phyloP scores from a whole-genome alignment of 1,140 invertebrate genomes.

The Vanessa atalanta region DNA sequence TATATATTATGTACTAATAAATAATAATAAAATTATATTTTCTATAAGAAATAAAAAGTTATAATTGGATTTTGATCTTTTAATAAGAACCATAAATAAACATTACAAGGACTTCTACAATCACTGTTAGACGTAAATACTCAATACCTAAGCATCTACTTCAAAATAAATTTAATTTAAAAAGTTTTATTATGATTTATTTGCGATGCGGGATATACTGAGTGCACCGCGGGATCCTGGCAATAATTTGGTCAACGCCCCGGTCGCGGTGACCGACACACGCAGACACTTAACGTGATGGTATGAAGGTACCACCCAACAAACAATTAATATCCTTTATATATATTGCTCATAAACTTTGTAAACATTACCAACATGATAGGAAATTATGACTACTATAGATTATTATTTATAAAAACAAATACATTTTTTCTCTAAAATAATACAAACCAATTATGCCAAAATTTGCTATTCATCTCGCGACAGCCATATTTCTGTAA shows the following conservation, averaged over 20 bases:
- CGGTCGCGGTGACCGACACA: slow-evolving; percentile 38
- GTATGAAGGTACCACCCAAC: background rate
- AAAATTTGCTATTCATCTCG: slow-evolving; percentile 26
- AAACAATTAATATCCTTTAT: background rate
- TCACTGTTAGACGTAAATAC: background rate
- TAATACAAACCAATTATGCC: background rate
- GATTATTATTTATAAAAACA: background rate
- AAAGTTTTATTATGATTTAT: slow-evolving; percentile 59
- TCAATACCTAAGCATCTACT: background rate
- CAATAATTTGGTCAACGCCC: slow-evolving; percentile 75
- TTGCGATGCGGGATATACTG: slow-evolving; percentile 22
- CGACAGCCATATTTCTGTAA: slow-evolving; percentile 52
- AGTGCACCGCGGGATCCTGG: slow-evolving; percentile 48
- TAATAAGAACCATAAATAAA: background rate
- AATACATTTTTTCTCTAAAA: background rate
- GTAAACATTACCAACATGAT: background rate
- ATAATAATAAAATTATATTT: too few species aligned
- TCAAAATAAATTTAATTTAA: slow-evolving; percentile 24
- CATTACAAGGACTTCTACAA: background rate
- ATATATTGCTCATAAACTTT: background rate
- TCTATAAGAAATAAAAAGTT: too few species aligned
- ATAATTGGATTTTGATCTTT: too few species aligned
- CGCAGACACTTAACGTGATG: background rate
- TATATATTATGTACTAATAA: too few species aligned
- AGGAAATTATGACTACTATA: background rate